phyloP scores from a whole-genome alignment of 2,888 invertebrate species.

The Colletes collaris region DNA sequence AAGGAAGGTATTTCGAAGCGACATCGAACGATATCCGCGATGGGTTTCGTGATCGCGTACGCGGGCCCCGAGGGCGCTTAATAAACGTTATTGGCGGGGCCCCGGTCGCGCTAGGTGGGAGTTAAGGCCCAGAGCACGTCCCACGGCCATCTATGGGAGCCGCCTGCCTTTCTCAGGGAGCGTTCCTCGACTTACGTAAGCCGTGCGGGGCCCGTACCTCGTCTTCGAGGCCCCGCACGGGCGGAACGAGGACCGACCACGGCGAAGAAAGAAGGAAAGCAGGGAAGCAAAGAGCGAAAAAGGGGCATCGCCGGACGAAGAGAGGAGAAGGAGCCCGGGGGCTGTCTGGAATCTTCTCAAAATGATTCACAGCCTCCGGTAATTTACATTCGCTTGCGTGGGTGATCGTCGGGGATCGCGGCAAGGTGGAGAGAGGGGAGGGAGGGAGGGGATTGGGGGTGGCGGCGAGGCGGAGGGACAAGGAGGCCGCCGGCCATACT shows the following conservation, averaged over 20 bases:
- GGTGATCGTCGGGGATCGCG: conserved; percentile 72
- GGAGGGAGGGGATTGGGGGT: conserved; percentile 42
- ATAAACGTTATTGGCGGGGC: conserved; percentile 75
- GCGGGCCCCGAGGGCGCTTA: conserved; percentile 57
- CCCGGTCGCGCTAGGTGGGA: conserved; percentile 74
- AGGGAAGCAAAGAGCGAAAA: conserved; percentile 39
- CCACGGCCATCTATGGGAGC: conserved; percentile 81
- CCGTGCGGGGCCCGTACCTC: neutral
- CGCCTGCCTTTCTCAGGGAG: conserved; percentile 79
- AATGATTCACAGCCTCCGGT: conserved; percentile 83
- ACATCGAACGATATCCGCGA: conserved; percentile 15
- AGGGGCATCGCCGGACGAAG: conserved; percentile 61
- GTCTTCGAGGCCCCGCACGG: neutral
- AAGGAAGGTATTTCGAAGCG: neutral
- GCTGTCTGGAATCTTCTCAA: conserved; percentile 75
- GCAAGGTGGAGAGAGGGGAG: conserved; percentile 7
- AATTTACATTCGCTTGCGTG: conserved; percentile 82
- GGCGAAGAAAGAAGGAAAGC: conserved; percentile 13
- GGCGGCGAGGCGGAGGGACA: conserved; percentile 49
- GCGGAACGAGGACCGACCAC: conserved; percentile 17
- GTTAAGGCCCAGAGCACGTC: conserved; percentile 79
- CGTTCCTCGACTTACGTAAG: conserved; percentile 66
- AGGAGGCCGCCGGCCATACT: conserved; percentile 66
- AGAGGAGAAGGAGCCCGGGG: conserved; percentile 68
- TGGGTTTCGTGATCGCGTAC: conserved; percentile 34